A percentile compares a stretch with the other conserved stretches of the same genome.
phyloP scores from a whole-genome alignment of 2,113 vertebrate genomes.

The Lepisosteus osseus region DNA sequence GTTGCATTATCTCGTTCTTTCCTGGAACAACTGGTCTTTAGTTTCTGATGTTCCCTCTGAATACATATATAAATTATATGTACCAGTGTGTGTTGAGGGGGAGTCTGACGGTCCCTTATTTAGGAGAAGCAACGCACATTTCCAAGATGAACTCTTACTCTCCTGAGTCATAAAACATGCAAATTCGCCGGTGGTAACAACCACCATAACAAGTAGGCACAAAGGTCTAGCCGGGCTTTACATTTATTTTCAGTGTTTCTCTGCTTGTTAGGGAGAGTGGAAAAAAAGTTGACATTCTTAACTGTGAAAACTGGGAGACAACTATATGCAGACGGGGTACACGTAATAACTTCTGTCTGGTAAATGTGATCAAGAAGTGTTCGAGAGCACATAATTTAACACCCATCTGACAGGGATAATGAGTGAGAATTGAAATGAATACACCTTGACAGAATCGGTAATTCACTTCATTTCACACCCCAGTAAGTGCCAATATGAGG shows the following conservation, averaged over 20 bases:
- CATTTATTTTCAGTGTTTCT: conserved; percentile 44
- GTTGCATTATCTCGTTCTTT: conserved; percentile 39
- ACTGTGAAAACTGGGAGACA: conserved; percentile 68
- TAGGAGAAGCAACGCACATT: conserved; percentile 6
- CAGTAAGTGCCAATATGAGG: conserved; percentile 18
- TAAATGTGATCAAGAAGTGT: conserved; percentile 63
- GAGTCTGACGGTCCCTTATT: conserved; percentile 29
- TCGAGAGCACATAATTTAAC: conserved; percentile 69
- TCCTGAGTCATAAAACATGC: conserved; percentile 57
- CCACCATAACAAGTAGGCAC: conserved; percentile 36
- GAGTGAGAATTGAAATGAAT: conserved; percentile 73
- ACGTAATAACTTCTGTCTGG: conserved; percentile 62
- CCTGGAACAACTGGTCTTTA: conserved; percentile 59
- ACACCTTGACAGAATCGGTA: conserved; percentile 63
- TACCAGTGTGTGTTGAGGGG: conserved; percentile 30
- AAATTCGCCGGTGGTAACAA: conserved; percentile 58
- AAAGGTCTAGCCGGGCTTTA: conserved; percentile 25
- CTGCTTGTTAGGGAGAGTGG: conserved; percentile 56
- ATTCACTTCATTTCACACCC: conserved; percentile 64
- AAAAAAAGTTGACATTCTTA: conserved; percentile 68
- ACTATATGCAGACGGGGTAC: conserved; percentile 62
- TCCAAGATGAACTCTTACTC: conserved; percentile 35
- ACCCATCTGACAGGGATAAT: conserved; percentile 65
- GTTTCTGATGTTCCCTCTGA: conserved; percentile 31
- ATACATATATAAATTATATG: not conserved